Base-by-base conservation (phyloP, 2,797 vertebrate species). In the Danio choprae region DNA sequence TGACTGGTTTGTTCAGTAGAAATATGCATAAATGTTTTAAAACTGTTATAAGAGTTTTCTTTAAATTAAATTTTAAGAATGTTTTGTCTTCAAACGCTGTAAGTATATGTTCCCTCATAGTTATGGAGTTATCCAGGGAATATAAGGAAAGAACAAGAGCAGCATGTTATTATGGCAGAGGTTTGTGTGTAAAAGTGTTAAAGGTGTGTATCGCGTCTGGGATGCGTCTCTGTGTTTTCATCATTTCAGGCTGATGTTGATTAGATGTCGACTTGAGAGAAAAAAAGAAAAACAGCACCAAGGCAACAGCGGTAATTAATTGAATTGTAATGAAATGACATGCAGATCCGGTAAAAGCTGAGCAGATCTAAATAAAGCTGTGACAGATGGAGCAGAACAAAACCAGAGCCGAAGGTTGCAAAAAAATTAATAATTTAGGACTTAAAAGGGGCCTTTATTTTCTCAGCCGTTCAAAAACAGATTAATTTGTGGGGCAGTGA, bases 361-460 rank as follows among this genome's bases (percentile, higher is more conserved):
- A 8, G 3, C 43, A 40, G 41, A 48, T 48, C 16, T 48, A 50
- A 36, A 51, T 36, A n/a, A 74, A 63, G 44, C 22, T 18, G 29
- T 50, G 72, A 38, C 72, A 50, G 71, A 74, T 60, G 55, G 6
- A 60, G n/a, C 74, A 48, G 22, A 58, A 46, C 43, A 60, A 74
- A 59, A 60, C 7, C 9, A 60, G 29, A 60, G 15, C 7, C 46
- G 46, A 18, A 51, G 43, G 29, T 38, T 44, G 62, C 2, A 8
- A 13, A 20, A 16, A 50, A 69, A 18, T 62, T 62, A 74, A 60
- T 36, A 11, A 5, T 2, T 29, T 4, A 15, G 20, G 43, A 67
- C 18, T 8, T 48, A 22, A 48, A 67, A 67, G 22, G 12, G 15
- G 20, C 13, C 13, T 67, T 46, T 5, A 22, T 46, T 22, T n/a